phyloP scores from a whole-genome alignment of 2,797 vertebrate species.

The Sciurus carolinensis region DNA sequence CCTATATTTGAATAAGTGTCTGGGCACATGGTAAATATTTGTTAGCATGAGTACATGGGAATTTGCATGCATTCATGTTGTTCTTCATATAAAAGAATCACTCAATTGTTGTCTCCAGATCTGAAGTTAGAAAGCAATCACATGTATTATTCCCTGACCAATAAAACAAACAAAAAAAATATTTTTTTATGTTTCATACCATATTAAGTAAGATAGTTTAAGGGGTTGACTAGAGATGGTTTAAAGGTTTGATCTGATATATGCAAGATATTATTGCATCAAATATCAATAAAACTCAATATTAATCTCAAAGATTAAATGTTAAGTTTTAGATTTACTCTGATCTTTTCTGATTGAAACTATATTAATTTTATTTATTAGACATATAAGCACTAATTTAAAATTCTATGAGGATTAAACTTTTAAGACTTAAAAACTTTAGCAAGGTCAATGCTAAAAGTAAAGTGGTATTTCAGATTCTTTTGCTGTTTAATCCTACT shows the following conservation, averaged over 20 bases:
- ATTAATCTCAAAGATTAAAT: slow-evolving; percentile 15
- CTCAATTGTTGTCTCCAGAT: slow-evolving; percentile 41
- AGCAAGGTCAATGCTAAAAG: slow-evolving; percentile 51
- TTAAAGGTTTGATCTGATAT: slow-evolving; percentile 28
- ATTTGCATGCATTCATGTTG: slow-evolving; percentile 56
- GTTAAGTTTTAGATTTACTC: slow-evolving; percentile 9
- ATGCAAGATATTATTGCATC: background rate
- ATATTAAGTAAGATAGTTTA: background rate
- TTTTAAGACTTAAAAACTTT: background rate
- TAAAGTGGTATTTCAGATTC: background rate
- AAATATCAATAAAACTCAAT: slow-evolving; percentile 37
- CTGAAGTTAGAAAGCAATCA: slow-evolving; percentile 50
- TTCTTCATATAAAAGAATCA: slow-evolving; percentile 54
- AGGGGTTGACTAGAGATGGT: background rate
- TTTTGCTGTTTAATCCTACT: slow-evolving; percentile 25
- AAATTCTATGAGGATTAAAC: background rate
- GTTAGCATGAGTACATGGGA: slow-evolving; percentile 33
- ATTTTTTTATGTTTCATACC: slow-evolving; percentile 34
- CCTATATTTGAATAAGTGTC: slow-evolving; percentile 34
- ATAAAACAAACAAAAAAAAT: slow-evolving; percentile 50
- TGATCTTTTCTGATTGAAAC: background rate
- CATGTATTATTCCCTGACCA: slow-evolving; percentile 54
- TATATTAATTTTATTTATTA: slow-evolving; percentile 37
- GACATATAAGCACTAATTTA: slow-evolving; percentile 26
- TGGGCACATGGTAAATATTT: slow-evolving; percentile 26